Evolutionary conservation across 2,888 invertebrate genomes (phyloP), one percentile per base, ranked within the genome.

Genomic region (Nycteola revayana): DNA sequence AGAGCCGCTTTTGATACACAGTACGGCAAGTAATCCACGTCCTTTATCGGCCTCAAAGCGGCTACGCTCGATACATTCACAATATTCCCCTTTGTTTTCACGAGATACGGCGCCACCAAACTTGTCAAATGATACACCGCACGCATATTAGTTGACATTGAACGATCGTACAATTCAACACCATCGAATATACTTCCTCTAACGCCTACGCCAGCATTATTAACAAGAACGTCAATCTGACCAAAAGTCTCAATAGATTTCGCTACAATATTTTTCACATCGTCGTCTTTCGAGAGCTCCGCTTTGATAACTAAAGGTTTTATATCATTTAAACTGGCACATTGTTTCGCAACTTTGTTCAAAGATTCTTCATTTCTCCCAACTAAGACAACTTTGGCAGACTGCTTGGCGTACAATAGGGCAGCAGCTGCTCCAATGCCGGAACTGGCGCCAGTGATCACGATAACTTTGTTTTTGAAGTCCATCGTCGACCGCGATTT

Each of bases 1-100:
- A 98, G 77, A 2, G 97, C 97, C 14, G 96, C 91, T 88, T 99
- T 99, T 4, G 97, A 96, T 84, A 98, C 93, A 57, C 93, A 93
- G 75, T 99, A 99, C 0, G 97, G 94, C 36, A 97, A 73, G 9
- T 95, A 93, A 36, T 94, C 93, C 1, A 96, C 92, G 42, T 74
- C 81, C 51, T 66, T 76, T 32, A 85, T 78, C 7, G 81, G 59
- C 88, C 93, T 71, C 76, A 91, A 59, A 9, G 98, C 98, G 60
- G 94, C 94, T 2, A 98, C 95, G 73, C 97, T 97, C 8, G 98
- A 98, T 0, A 98, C 94, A 75, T 98, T 98, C 0, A 98, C 96
- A 51, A 97, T 92, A 54, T 92, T 95, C 10, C 97, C 97, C 75
- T 95, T 94, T 0, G 92, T 90, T 75, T 92, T 89, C 7, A 95